These are phyloP conservation scores for Sebastes trivittatus DNA, from an alignment of 2,797 vertebrate species.

Conservation along the genomic window DNA sequence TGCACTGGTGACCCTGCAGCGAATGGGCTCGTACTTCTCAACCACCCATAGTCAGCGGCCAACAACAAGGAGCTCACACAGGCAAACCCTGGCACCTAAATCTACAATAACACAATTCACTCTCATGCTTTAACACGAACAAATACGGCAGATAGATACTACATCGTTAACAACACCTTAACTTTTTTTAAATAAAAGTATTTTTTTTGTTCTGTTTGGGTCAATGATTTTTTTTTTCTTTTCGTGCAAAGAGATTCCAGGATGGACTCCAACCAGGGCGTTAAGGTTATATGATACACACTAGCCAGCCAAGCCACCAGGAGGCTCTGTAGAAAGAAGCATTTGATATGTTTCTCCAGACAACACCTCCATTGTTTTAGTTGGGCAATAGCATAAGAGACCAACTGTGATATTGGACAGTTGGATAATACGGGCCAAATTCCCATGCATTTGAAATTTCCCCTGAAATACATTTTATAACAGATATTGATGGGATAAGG, in stretches of 20 bases:
- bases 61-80: slow-evolving; percentile 4
- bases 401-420: neutral
- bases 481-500: neutral
- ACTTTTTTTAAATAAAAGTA: slow-evolving; percentile 11
- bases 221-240: neutral
- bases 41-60: slow-evolving; percentile 26
- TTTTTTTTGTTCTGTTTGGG: neutral
- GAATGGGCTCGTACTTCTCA: slow-evolving; percentile 59
- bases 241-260: neutral
- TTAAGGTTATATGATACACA: slow-evolving; percentile 13
- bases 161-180: neutral
- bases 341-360: slow-evolving; percentile 33
- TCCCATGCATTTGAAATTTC: neutral
- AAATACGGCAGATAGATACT: neutral
- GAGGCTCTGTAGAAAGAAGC: neutral
- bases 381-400: neutral
- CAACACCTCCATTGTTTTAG: neutral
- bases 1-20: slow-evolving; percentile 82
- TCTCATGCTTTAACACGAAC: neutral
- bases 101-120: neutral
- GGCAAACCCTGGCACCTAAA: neutral
- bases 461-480: neutral
- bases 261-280: neutral
- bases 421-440: neutral
- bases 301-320: neutral